Conservation (phyloP, 2,113 vertebrate species). For the Spermophilus dauricus region DNA sequence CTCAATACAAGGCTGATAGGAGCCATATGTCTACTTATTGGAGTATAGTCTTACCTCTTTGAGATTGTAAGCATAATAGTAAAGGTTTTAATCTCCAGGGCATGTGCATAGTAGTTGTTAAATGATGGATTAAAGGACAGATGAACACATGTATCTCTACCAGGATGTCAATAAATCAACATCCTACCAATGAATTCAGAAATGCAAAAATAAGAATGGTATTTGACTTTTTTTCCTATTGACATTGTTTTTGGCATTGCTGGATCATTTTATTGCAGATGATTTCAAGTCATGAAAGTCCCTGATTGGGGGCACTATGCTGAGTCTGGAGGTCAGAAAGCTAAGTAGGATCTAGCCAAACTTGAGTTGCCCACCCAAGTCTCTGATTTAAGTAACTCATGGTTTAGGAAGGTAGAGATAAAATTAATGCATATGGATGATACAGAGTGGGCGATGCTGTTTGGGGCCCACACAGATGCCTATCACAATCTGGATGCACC, state of each 20-base stretch:
- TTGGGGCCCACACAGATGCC: not conserved
- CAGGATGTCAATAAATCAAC: not conserved
- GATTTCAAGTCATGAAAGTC: not conserved
- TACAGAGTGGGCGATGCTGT: rapidly evolving
- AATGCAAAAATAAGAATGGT: not conserved
- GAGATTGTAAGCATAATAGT: not conserved
- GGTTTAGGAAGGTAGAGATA: not conserved
- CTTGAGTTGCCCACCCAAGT: not conserved
- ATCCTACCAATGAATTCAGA: not conserved
- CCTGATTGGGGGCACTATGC: not conserved
- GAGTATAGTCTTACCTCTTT: not conserved
- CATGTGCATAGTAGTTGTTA: not conserved
- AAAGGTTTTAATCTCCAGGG: not conserved
- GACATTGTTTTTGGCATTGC: not conserved
- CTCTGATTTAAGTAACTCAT: not conserved
- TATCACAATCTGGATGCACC: not conserved
- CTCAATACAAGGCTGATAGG: not conserved
- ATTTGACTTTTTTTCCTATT: not conserved
- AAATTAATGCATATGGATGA: not conserved
- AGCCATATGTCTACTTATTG: not conserved
- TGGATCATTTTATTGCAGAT: not conserved
- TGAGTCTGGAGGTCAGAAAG: not conserved
- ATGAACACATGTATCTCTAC: not conserved
- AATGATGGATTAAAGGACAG: not conserved
- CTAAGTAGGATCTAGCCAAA: not conserved